Conservation (phyloP, 2,113 vertebrate species). For the Ageneiosus marmoratus region DNA sequence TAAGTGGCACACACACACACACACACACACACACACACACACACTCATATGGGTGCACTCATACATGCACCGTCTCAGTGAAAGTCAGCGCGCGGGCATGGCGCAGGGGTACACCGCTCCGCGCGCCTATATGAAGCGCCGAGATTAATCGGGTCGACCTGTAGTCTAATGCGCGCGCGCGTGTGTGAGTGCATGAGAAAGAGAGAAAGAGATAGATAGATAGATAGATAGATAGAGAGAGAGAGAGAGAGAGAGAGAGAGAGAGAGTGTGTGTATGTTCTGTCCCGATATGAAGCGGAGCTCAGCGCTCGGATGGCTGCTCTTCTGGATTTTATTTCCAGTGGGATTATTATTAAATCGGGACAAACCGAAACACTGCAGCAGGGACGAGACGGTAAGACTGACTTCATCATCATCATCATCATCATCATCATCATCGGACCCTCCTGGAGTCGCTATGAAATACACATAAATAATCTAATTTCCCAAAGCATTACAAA, state of each 20-base stretch:
- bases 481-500: too few relatives aligned
- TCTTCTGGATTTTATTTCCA: constrained; percentile 25
- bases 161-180: background rate
- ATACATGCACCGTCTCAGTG: background rate
- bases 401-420: background rate
- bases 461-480: background rate
- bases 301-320: constrained; percentile 12
- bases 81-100: constrained; percentile 57
- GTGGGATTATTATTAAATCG: constrained; percentile 3
- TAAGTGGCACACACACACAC: background rate
- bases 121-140: constrained; percentile 56
- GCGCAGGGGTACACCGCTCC: constrained; percentile 64
- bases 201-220: background rate
- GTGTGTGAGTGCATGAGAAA: background rate
- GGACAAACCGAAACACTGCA: constrained; percentile 5
- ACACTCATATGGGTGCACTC: background rate
- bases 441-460: background rate
- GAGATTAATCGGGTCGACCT: constrained; percentile 63
- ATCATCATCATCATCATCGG: background rate
- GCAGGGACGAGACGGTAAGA: constrained; percentile 14
- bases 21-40: background rate
- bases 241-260: background rate
- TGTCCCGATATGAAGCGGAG: constrained; percentile 29
- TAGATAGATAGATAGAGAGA: background rate
- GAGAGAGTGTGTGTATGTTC: constrained; percentile 4